These are phyloP conservation scores for Sebastes fasciatus DNA, from an alignment of 2,113 vertebrate species.

Conservation along the genomic window DNA sequence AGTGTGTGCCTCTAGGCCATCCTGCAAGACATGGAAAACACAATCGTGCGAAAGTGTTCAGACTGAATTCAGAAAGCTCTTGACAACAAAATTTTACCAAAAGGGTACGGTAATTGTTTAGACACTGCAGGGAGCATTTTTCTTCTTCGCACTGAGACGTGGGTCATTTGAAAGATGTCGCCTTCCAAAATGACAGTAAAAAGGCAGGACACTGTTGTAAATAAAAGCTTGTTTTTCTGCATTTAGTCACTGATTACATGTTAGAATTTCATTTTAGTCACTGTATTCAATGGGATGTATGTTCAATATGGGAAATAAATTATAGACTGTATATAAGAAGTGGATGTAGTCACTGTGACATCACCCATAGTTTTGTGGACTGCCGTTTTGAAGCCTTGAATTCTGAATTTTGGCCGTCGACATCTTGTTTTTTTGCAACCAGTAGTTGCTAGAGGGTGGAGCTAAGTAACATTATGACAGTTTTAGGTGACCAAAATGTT, in stretches of 20 bases:
- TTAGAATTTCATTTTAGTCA: background rate
- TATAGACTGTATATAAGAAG: background rate
- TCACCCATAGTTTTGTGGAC: too few species aligned
- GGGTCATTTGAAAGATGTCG: background rate
- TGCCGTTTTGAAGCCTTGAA: too few species aligned
- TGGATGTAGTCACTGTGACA: too few species aligned
- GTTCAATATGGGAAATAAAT: background rate
- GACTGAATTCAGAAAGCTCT: constrained; percentile 36
- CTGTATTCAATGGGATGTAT: background rate
- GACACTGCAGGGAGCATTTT: constrained; percentile 7
- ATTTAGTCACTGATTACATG: background rate
- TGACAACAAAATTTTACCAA: constrained; percentile 31
- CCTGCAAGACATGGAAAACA: constrained; percentile 57
- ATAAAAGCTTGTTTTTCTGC: constrained; percentile 10
- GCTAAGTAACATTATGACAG: too few species aligned
- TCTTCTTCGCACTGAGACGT: background rate
- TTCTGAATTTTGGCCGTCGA: too few species aligned
- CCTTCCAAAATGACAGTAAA: background rate
- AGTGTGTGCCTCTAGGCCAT: constrained; percentile 44
- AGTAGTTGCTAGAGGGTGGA: too few species aligned
- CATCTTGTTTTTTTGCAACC: too few species aligned
- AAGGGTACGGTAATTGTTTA: constrained; percentile 14
- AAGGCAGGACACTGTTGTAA: background rate
- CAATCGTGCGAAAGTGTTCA: constrained; percentile 25
- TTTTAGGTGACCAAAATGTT: too few species aligned